phyloP scores from a whole-genome alignment of 2,888 invertebrate species.

The Rhodophaea formosa region DNA sequence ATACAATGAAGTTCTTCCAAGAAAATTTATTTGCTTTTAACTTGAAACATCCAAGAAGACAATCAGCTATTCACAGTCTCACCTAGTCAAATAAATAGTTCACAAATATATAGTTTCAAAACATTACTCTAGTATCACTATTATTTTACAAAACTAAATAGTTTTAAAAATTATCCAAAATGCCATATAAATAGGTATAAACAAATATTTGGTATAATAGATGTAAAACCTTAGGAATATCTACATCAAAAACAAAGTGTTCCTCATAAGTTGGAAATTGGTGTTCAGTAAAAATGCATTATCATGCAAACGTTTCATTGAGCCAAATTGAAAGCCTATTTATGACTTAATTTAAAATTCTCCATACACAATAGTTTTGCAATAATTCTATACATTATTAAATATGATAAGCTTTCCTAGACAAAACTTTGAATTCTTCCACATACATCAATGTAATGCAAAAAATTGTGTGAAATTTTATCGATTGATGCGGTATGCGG shows the following conservation, averaged over 20 bases:
- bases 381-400: too few species aligned
- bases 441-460: too few species aligned
- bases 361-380: too few species aligned
- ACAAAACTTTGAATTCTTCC: too few species aligned
- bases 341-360: not conserved
- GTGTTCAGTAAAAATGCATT: not conserved
- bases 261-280: not conserved
- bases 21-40: slow-evolving; percentile 72
- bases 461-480: too few species aligned
- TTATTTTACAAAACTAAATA: slow-evolving; percentile 59
- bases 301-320: not conserved
- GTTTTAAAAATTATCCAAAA: slow-evolving; percentile 41
- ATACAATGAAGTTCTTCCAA: slow-evolving; percentile 43
- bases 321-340: not conserved
- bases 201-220: slow-evolving; percentile 42
- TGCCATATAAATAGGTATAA: slow-evolving; percentile 34
- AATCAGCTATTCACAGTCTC: slow-evolving; percentile 67
- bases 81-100: slow-evolving; percentile 74
- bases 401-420: too few species aligned
- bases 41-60: slow-evolving; percentile 72
- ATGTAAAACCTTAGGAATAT: slow-evolving; percentile 11
- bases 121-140: slow-evolving; percentile 77
- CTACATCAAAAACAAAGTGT: not conserved
- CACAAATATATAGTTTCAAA: slow-evolving; percentile 65
- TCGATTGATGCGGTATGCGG: too few species aligned